These are phyloP conservation scores for Microcebus ravelobensis DNA, from an alignment of 2,113 vertebrate genomes.

Conservation along the genomic window DNA sequence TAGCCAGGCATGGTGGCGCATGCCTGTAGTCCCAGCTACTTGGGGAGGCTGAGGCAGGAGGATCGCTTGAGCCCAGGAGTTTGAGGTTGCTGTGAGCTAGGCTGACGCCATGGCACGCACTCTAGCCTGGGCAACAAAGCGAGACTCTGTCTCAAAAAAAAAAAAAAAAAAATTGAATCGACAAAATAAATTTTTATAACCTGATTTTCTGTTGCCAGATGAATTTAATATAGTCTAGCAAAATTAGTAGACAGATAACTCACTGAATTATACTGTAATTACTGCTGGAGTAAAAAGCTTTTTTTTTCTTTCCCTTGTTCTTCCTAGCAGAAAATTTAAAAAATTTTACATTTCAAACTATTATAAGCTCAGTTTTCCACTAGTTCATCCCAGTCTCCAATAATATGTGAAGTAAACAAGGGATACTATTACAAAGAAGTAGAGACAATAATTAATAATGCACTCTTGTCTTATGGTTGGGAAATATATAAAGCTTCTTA, in stretches of 20 bases:
- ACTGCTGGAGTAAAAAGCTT: background rate
- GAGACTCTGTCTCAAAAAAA: no score
- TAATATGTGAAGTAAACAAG: background rate
- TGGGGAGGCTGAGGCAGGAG: no score
- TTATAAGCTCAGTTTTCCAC: background rate
- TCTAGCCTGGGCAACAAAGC: no score
- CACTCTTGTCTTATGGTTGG: background rate
- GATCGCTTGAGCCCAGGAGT: no score
- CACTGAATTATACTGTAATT: background rate
- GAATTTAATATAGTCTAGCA: conserved; percentile 34
- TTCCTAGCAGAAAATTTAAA: conserved; percentile 32
- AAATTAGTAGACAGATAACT: background rate
- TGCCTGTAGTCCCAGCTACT: no score
- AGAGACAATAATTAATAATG: background rate
- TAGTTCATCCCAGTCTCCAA: background rate
- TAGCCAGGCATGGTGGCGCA: no score
- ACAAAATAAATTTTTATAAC: conserved; percentile 39
- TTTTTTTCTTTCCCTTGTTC: background rate
- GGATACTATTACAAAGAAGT: background rate
- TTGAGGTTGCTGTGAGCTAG: no score
- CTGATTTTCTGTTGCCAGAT: conserved; percentile 3
- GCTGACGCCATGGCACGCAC: no score
- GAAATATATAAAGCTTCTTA: conserved; percentile 15
- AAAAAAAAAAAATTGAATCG: background rate
- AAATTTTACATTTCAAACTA: conserved; percentile 7